These are phyloP conservation scores for Apocrypta bakeri DNA, from an alignment of 1,140 invertebrate genomes.

Conservation along the genomic window DNA sequence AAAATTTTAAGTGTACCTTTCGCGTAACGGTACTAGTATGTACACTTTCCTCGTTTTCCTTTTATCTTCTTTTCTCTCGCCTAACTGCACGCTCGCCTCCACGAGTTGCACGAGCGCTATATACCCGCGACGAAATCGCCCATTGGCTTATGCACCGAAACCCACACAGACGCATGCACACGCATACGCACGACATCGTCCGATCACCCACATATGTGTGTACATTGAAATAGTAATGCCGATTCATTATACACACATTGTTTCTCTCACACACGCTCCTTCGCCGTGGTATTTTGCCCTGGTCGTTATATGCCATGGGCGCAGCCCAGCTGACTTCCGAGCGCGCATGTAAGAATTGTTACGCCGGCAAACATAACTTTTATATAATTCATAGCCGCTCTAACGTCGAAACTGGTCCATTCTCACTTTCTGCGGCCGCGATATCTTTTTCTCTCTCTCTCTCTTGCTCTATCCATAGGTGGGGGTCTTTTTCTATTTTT, in stretches of 20 bases:
- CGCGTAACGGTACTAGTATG: background rate
- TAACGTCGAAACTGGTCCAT: slow-evolving; percentile 58
- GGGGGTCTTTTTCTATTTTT: slow-evolving; percentile 3
- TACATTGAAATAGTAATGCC: too few species aligned
- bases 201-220: too few species aligned
- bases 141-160: background rate
- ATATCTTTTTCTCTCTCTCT: background rate
- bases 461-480: too few species aligned
- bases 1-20: background rate
- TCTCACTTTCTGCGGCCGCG: slow-evolving; percentile 22
- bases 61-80: background rate
- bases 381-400: slow-evolving; percentile 60
- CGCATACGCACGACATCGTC: too few species aligned
- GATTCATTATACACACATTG: background rate
- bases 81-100: background rate
- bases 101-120: background rate
- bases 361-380: slow-evolving; percentile 60
- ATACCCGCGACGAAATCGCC: background rate
- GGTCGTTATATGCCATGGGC: slow-evolving; percentile 45
- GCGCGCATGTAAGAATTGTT: slow-evolving; percentile 63
- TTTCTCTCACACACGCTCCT: background rate
- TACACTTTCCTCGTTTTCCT: background rate
- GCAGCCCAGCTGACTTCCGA: slow-evolving; percentile 60
- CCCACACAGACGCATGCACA: background rate
- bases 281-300: background rate